These are phyloP conservation scores for Mesorhabditis belari DNA, from an alignment of 2,888 invertebrate species.

Conservation along the genomic window DNA sequence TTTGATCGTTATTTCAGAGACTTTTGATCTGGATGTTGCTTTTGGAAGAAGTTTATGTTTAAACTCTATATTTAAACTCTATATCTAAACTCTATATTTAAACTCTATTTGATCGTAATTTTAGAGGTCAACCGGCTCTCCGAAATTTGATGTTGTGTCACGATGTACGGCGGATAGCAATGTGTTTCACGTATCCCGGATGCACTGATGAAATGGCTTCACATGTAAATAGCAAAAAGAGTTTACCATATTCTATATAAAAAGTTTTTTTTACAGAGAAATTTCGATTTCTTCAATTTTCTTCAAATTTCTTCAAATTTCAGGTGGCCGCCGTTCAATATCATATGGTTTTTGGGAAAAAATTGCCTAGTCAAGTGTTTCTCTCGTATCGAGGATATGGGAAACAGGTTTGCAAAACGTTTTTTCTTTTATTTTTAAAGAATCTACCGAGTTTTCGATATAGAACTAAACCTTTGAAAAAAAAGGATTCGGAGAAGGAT, in stretches of 20 bases:
- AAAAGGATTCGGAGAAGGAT: no score
- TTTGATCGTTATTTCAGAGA: no score
- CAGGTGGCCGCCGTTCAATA: constrained; percentile 36
- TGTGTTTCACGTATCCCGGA: constrained; percentile 30
- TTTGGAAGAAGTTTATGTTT: no score
- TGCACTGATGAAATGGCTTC: constrained; percentile 31
- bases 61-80: no score
- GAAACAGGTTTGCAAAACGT: constrained; percentile 16
- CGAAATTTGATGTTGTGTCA: constrained; percentile 29
- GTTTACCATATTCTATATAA: no score
- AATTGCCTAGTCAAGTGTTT: constrained; percentile 32
- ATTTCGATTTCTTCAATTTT: no score
- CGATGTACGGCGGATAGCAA: constrained; percentile 31
- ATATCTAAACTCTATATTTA: background rate
- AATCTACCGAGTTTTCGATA: background rate
- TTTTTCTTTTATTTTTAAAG: no score
- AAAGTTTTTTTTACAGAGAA: no score
- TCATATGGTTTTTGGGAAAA: constrained; percentile 41
- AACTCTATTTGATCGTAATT: background rate
- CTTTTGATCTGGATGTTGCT: no score
- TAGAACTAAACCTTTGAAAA: no score
- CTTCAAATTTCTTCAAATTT: background rate
- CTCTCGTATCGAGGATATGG: constrained; percentile 35
- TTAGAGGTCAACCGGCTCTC: background rate
- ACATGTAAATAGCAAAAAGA: no score